A percentile compares a stretch with the other conserved stretches of the same genome.
phyloP scores from a whole-genome alignment of 2,113 vertebrate species.

The Promerops cafer region DNA sequence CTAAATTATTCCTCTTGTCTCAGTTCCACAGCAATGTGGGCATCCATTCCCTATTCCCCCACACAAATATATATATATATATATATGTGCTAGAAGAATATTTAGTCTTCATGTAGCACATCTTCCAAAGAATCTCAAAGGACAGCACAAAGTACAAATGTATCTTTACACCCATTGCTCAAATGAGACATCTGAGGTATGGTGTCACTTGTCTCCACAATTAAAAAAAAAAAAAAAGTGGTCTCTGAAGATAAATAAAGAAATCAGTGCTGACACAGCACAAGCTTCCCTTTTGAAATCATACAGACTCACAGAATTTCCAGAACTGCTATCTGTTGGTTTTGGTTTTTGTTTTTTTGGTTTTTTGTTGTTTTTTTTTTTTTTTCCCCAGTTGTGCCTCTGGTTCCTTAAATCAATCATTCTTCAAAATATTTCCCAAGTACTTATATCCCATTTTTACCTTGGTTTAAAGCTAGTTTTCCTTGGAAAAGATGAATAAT shows the following conservation, averaged over 20 bases:
- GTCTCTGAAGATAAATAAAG: background rate
- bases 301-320: background rate
- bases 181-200: background rate
- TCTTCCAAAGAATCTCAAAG: background rate
- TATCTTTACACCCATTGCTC: background rate
- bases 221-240: background rate
- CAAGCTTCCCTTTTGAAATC: background rate
- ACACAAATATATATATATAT: background rate
- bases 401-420: background rate
- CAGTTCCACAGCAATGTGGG: background rate
- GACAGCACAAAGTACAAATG: background rate
- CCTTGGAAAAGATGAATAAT: background rate
- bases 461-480: background rate
- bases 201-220: background rate
- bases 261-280: background rate
- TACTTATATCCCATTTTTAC: background rate
- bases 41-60: background rate
- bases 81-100: background rate
- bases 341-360: too few relatives aligned
- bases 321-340: too few relatives aligned
- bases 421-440: background rate
- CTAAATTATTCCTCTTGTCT: background rate
- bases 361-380: too few relatives aligned
- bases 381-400: background rate
- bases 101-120: background rate